A percentile compares a stretch with the other conserved stretches of the same genome.
phyloP scores from a whole-genome alignment of 2,888 invertebrate genomes.

The Thecophora atra region DNA sequence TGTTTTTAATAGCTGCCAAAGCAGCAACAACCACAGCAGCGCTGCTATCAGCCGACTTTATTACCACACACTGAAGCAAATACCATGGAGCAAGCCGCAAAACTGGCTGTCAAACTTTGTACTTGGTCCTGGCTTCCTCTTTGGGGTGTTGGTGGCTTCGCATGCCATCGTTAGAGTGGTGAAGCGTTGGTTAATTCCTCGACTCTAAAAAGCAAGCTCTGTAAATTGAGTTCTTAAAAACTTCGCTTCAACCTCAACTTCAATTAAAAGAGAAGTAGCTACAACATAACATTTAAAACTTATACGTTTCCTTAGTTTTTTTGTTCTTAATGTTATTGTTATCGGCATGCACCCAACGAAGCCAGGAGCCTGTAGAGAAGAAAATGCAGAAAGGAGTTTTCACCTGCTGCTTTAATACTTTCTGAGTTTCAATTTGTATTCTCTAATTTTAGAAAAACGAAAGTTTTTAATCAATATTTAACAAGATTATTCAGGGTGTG shows the following conservation, averaged over 20 bases:
- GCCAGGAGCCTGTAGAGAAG: no score
- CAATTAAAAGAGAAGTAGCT: neutral
- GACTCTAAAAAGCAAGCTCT: conserved; percentile 1
- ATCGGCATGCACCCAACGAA: no score
- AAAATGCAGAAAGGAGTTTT: no score
- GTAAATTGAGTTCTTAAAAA: no score
- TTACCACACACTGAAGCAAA: neutral
- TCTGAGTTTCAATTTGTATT: no score
- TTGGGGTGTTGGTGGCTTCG: neutral
- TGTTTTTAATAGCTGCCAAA: conserved; percentile 1
- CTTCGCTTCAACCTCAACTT: neutral
- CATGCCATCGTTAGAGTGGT: neutral
- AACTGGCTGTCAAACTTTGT: neutral
- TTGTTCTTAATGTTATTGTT: no score
- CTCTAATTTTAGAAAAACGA: no score
- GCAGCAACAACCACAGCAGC: neutral
- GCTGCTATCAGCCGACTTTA: conserved; percentile 7
- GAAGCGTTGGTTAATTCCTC: neutral
- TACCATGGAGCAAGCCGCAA: neutral
- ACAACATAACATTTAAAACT: neutral
- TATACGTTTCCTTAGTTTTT: conserved; percentile 6
- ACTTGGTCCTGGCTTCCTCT: neutral
- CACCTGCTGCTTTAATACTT: no score
- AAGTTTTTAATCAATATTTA: no score
- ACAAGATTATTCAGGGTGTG: no score